A percentile compares a stretch with the other conserved stretches of the same genome.
Conservation (phyloP, 2,797 vertebrate species). For the Rhinichthys osculus region DNA sequence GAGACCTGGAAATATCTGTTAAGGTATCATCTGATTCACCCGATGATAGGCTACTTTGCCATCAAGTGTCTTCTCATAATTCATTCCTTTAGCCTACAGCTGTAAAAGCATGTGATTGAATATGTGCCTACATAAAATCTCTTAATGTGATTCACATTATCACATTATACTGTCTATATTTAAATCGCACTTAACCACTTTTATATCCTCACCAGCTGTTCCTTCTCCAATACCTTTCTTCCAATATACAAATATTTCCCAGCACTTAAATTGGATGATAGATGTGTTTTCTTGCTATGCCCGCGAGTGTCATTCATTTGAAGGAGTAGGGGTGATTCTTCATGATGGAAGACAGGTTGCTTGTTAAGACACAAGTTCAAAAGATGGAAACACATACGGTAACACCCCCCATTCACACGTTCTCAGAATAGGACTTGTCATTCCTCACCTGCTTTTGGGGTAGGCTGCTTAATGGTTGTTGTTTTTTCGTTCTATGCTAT, state of each 20-base stretch:
- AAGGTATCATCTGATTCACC: not conserved
- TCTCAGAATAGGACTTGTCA: slow-evolving; percentile 4
- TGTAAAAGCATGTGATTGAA: not conserved
- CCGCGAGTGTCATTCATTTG: not conserved
- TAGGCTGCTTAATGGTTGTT: not conserved
- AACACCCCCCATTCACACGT: not conserved
- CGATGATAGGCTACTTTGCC: not conserved
- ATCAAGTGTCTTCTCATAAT: not conserved
- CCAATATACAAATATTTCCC: slow-evolving; percentile 4
- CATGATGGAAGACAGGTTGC: not conserved
- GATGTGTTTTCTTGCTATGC: slow-evolving; percentile 14
- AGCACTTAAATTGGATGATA: slow-evolving; percentile 23
- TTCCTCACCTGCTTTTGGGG: not conserved
- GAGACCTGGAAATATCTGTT: not conserved
- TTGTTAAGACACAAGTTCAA: slow-evolving; percentile 16
- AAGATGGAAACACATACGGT: not conserved
- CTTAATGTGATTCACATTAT: not conserved
- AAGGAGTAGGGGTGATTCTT: slow-evolving; percentile 14
- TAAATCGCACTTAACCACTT: not conserved
- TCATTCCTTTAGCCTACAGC: not conserved
- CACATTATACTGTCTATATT: not conserved
- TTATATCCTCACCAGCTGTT: slow-evolving; percentile 26
- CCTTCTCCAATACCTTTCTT: not conserved
- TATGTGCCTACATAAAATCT: not conserved
- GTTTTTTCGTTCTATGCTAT: not conserved